phyloP scores from a whole-genome alignment of 2,113 vertebrate genomes.

The Vidua macroura region DNA sequence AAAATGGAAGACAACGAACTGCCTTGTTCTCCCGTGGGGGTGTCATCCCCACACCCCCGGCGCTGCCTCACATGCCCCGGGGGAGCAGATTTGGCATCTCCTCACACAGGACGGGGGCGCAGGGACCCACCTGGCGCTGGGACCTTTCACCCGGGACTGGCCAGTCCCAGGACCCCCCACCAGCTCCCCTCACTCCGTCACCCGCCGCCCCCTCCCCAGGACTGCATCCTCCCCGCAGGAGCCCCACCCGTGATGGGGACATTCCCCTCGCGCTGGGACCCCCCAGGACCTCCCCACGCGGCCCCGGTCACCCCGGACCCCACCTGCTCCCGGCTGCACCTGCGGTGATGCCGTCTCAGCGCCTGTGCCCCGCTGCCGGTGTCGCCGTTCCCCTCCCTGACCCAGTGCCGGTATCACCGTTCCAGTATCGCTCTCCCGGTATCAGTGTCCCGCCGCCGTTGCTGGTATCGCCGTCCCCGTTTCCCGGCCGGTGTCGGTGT shows the following conservation, averaged over 20 bases:
- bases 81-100: background rate
- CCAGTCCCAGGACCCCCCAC: no score
- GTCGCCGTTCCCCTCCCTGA: background rate
- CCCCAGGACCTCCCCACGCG: no score
- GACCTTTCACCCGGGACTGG: no score
- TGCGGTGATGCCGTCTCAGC: background rate
- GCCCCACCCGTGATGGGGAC: no score
- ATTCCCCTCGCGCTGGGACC: background rate
- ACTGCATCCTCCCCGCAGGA: background rate
- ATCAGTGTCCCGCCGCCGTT: background rate
- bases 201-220: background rate
- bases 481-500: background rate
- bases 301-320: background rate
- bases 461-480: no score
- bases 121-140: background rate
- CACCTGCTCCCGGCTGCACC: background rate
- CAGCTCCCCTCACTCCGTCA: background rate
- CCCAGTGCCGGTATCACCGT: background rate
- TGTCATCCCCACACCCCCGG: background rate
- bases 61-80: background rate
- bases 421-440: background rate
- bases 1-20: background rate
- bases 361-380: background rate
- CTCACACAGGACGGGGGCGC: background rate
- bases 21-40: no score